These are phyloP conservation scores for Thamnaconus septentrionalis DNA, from an alignment of 2,113 vertebrate species.

Conservation along the genomic window DNA sequence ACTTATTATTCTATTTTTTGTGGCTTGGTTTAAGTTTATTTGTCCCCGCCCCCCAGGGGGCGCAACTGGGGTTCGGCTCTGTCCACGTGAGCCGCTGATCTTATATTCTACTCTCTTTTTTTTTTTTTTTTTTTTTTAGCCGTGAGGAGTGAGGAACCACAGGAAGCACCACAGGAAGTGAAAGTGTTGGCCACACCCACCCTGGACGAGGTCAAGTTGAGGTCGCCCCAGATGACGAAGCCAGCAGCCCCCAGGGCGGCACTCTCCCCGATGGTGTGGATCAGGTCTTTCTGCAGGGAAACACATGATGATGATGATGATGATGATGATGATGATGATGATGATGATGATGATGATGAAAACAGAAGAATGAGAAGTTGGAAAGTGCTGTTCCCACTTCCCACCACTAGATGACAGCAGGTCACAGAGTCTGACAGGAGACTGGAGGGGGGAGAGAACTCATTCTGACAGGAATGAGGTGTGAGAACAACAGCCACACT, in stretches of 20 bases:
- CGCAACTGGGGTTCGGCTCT: too few relatives aligned
- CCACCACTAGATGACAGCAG: constrained; percentile 37
- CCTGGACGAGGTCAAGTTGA: constrained; percentile 79
- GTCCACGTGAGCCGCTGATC: too few relatives aligned
- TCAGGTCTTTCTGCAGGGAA: constrained; percentile 76
- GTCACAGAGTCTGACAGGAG: neutral
- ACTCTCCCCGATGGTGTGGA: constrained; percentile 79
- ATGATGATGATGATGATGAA: too few relatives aligned
- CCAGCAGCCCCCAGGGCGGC: constrained; percentile 81
- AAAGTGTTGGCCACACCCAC: constrained; percentile 53
- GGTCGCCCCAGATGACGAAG: constrained; percentile 80
- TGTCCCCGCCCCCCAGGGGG: too few relatives aligned
- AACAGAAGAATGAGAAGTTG: neutral
- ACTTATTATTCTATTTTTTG: too few relatives aligned
- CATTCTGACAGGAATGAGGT: neutral
- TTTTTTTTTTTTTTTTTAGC: too few relatives aligned
- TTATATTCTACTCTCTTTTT: too few relatives aligned
- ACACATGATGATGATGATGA: neutral
- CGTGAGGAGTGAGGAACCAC: too few relatives aligned
- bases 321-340: too few relatives aligned
- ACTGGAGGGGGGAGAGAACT: too few relatives aligned
- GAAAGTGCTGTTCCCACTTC: neutral
- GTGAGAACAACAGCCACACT: too few relatives aligned
- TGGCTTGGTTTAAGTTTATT: too few relatives aligned
- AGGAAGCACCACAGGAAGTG: neutral